Conservation (phyloP, 2,113 vertebrate genomes). For the Archilochus colubris region DNA sequence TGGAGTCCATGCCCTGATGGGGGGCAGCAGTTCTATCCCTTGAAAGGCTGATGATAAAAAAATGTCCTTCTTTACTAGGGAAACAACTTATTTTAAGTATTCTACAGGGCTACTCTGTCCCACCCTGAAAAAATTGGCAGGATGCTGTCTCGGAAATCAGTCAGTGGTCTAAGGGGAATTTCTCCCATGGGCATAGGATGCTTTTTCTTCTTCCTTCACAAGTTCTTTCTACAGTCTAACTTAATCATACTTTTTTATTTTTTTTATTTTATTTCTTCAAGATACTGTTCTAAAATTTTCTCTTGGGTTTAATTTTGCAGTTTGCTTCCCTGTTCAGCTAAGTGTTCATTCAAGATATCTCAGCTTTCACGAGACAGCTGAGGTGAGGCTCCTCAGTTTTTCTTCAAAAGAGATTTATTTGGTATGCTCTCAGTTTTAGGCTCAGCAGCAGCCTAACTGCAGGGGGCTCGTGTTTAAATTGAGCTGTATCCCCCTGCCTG, state of each 20-base stretch:
- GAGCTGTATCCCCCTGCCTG: conserved; percentile 1
- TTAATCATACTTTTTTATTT: neutral
- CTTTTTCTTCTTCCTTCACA: neutral
- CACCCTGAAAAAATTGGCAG: neutral
- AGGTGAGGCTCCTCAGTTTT: neutral
- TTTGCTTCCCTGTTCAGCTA: neutral
- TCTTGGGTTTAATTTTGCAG: neutral
- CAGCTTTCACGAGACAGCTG: neutral
- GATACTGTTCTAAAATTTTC: neutral
- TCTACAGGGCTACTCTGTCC: neutral
- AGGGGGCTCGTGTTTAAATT: conserved; percentile 25
- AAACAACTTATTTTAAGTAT: neutral
- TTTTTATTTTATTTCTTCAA: neutral
- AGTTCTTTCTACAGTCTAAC: neutral
- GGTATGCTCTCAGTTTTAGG: neutral
- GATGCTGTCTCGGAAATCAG: neutral
- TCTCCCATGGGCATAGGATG: neutral
- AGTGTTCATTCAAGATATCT: neutral
- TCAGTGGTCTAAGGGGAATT: neutral
- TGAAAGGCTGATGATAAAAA: neutral
- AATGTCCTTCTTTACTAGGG: neutral
- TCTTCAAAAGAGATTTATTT: neutral
- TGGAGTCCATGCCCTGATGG: neutral
- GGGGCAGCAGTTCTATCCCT: neutral
- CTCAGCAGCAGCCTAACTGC: conserved; percentile 7